Conservation (phyloP, 2,797 vertebrate species). For the Rhynchotus rufescens region DNA sequence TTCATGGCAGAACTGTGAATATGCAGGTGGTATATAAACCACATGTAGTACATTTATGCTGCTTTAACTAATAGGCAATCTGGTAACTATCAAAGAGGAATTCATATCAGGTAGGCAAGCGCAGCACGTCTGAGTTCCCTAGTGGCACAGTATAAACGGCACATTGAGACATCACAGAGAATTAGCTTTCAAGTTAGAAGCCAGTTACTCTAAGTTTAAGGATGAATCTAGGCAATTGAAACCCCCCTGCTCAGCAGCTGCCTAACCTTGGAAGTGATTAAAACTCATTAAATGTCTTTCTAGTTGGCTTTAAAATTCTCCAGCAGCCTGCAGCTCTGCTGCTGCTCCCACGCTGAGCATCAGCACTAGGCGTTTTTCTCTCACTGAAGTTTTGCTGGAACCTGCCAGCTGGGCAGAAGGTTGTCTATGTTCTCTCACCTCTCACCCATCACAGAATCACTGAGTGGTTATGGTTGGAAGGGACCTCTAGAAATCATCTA, state of each 20-base stretch:
- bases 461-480: too few species aligned
- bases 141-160: slow-evolving; percentile 13
- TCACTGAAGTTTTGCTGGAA: accelerated
- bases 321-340: neutral
- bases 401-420: neutral
- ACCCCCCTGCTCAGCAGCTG: slow-evolving; percentile 12
- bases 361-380: neutral
- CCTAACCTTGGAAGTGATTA: slow-evolving; percentile 8
- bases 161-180: slow-evolving; percentile 46
- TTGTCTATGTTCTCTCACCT: neutral
- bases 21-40: slow-evolving; percentile 41
- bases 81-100: slow-evolving; percentile 57
- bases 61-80: slow-evolving; percentile 61
- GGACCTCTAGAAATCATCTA: too few species aligned
- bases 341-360: accelerated
- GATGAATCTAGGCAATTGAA: slow-evolving; percentile 27
- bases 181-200: slow-evolving; percentile 13
- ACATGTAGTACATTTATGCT: neutral
- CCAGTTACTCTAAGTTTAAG: neutral
- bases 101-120: slow-evolving; percentile 16
- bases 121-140: slow-evolving; percentile 9
- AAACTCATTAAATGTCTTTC: neutral
- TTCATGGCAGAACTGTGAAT: neutral
- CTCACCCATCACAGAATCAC: too few species aligned
- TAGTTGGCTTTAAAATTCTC: neutral